Conservation (phyloP, 2,888 invertebrate genomes). For the Hololepta plana region DNA sequence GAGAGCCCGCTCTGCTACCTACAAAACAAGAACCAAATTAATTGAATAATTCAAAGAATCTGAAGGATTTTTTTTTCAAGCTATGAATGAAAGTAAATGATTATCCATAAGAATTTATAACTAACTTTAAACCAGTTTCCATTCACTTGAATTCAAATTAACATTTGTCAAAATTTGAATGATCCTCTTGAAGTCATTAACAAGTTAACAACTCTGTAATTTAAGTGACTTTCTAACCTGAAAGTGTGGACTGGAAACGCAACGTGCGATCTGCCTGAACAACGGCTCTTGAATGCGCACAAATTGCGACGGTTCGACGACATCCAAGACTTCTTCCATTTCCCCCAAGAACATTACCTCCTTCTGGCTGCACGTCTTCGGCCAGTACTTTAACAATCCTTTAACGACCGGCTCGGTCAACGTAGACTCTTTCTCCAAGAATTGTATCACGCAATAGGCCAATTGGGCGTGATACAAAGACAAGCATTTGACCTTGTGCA, state of each 20-base stretch:
- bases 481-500: conserved; percentile 92
- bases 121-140: too few species aligned
- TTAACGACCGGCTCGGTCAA: conserved; percentile 89
- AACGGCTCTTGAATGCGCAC: conserved; percentile 95
- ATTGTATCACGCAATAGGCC: conserved; percentile 98
- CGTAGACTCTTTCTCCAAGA: conserved; percentile 92
- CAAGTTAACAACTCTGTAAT: conserved; percentile 33
- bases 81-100: too few species aligned
- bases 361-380: conserved; percentile 96
- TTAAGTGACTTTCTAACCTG: too few species aligned
- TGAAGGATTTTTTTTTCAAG: too few species aligned
- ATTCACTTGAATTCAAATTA: too few species aligned
- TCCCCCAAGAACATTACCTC: conserved; percentile 99
- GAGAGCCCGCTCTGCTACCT: conserved; percentile 97
- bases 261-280: conserved; percentile 96
- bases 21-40: conserved; percentile 15
- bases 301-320: conserved; percentile 98
- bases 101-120: too few species aligned
- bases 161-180: too few species aligned
- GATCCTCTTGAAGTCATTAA: too few species aligned
- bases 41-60: too few species aligned
- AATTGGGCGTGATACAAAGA: conserved; percentile 95
- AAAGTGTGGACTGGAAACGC: conserved; percentile 99
- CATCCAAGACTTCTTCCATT: conserved; percentile 97
- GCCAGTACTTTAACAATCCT: conserved; percentile 93